phyloP scores from a whole-genome alignment of 2,797 vertebrate genomes.

The Tauraco hartlaubi region DNA sequence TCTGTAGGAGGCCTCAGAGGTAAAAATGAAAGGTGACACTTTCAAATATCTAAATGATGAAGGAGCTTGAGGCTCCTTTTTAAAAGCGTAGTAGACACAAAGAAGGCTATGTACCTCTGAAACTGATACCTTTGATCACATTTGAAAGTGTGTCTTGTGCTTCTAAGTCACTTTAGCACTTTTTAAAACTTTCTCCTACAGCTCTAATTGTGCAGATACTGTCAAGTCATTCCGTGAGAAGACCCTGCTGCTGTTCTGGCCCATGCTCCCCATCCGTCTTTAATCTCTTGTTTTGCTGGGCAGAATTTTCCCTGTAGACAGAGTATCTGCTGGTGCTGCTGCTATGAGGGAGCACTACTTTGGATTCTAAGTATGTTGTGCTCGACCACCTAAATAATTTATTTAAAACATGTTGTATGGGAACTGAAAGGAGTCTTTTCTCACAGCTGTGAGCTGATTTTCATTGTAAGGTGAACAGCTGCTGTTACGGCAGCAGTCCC shows the following conservation, averaged over 20 bases:
- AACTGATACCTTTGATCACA: constrained; percentile 24
- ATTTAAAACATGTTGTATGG: background rate
- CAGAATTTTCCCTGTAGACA: constrained; percentile 18
- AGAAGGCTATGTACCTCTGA: background rate
- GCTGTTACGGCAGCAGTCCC: background rate
- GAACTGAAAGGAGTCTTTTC: background rate
- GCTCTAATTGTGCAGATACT: constrained; percentile 4
- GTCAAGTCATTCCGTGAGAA: constrained; percentile 15
- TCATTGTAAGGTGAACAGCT: background rate
- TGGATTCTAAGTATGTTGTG: background rate
- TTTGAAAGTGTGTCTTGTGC: constrained; percentile 17
- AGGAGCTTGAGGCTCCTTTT: constrained; percentile 7
- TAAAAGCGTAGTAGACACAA: background rate
- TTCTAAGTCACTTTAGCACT: constrained; percentile 27
- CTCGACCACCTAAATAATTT: background rate
- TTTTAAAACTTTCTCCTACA: constrained; percentile 23
- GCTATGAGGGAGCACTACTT: background rate
- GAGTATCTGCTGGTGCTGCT: background rate
- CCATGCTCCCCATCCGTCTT: background rate
- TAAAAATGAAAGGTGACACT: constrained; percentile 10
- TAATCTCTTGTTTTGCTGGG: constrained; percentile 48
- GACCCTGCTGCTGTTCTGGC: background rate
- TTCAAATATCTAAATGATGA: constrained; percentile 9
- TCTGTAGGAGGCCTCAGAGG: constrained; percentile 13
- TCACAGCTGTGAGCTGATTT: background rate